Base-by-base conservation (phyloP, 2,113 vertebrate genomes). In the Sinocyclocheilus maitianheensis region DNA sequence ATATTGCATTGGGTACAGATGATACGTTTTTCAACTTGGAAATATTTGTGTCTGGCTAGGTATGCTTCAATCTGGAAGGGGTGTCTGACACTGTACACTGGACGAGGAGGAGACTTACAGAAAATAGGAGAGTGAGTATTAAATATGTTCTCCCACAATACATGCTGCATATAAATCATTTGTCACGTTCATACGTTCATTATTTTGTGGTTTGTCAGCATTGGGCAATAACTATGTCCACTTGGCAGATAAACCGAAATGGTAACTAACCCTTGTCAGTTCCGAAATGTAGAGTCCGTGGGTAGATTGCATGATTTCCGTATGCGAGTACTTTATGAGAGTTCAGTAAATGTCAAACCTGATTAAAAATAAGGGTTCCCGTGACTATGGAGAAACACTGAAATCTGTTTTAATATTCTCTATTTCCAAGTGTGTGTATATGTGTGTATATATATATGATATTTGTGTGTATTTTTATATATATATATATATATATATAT, bases 31-130 rank as follows among this genome's bases (percentile, higher is more conserved):
- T 76, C 7, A 40, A 65, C 30, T 53, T 26, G 51, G 43, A 20
- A 74, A 30, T 5, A 0, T 83, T 48, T 71, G 83, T 62, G 1
- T 85, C 81, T 22, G 22, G 14, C 13, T 88, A 99, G 98, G 34
- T 99, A 99, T 24, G 98, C 98, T 0, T 98, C 98, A 80, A 97
- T 99, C 84, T 99, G 97, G 97, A 99, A 99, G 94, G 97, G 97
- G 51, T 99, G 97, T 83, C 93, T 99, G 91, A 99, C 98, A 0
- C 93, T 99, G 76, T 99, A 99, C 93, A 99, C 97, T n/a, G 98
- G 98, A 89, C 95, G 97, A 94, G 97, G 97, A 88, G 98, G 98
- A n/a, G 97, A 99, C 88, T 95, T 99, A 81, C 98, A 99, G 90
- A 99, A 99, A 94, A 99, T 99, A 75, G 98, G 98, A 89, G 98